Percentiles rank a stretch among this genome's conserved stretches.
Evolutionary conservation across 2,888 invertebrate genomes (phyloP).

Genomic region (Dexiosoma caninum): DNA sequence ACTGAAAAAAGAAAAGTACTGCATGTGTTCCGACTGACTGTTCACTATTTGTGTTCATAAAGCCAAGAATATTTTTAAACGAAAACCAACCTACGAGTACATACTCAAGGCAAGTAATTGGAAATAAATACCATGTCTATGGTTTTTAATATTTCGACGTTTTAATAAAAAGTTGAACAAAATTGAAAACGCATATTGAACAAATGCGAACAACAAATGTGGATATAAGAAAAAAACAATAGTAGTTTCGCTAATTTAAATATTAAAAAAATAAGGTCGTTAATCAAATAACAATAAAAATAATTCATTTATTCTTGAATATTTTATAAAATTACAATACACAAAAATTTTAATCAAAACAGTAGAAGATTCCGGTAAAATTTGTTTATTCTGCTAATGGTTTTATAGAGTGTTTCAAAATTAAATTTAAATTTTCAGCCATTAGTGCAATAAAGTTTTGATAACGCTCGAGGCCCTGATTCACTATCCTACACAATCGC

Average conservation of each 20-base stretch:
- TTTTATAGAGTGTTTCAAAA: too few species aligned
- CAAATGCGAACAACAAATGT: not conserved
- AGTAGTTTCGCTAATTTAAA: conserved; percentile 3
- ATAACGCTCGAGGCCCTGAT: too few species aligned
- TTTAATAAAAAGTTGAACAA: not conserved
- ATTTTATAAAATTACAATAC: not conserved
- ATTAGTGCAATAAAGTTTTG: too few species aligned
- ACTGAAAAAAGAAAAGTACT: not conserved
- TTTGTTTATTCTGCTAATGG: not conserved
- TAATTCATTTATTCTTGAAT: conserved; percentile 20
- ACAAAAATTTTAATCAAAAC: not conserved
- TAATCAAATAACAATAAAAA: not conserved
- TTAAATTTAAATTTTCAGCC: too few species aligned
- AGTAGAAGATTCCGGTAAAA: not conserved
- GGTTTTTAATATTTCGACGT: not conserved
- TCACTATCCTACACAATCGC: too few species aligned
- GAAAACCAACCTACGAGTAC: not conserved
- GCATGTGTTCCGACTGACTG: not conserved
- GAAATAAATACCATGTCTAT: not conserved
- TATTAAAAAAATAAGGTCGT: conserved; percentile 8
- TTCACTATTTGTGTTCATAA: conserved; percentile 3
- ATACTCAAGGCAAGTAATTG: not conserved
- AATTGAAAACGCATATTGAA: conserved; percentile 6
- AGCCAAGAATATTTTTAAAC: not conserved
- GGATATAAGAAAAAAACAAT: not conserved